A percentile compares a stretch with the other conserved stretches of the same genome.
Evolutionary conservation across 2,113 vertebrate species (phyloP).

Genomic region (Scopus umbretta): DNA sequence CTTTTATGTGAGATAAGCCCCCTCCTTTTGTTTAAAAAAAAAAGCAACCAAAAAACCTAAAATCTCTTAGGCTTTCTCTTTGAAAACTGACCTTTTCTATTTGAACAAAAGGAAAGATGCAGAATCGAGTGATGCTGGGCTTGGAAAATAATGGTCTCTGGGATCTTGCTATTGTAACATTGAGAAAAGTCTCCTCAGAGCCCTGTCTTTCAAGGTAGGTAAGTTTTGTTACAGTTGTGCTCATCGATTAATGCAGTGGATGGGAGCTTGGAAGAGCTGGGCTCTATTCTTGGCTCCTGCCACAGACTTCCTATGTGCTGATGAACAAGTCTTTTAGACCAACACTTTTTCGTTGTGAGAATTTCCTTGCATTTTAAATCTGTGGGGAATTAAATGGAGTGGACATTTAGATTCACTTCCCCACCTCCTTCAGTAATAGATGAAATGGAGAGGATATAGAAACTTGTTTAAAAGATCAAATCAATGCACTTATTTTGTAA

Average conservation of each 20-base stretch:
- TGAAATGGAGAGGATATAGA: neutral
- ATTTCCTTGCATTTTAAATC: constrained; percentile 47
- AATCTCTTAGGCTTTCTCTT: neutral
- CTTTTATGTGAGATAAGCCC: neutral
- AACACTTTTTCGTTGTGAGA: neutral
- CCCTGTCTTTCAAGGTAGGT: neutral
- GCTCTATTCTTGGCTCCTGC: constrained; percentile 23
- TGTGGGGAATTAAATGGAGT: neutral
- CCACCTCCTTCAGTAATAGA: neutral
- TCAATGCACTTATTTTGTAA: constrained; percentile 44
- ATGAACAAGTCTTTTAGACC: neutral
- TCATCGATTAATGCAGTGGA: neutral
- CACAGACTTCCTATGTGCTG: constrained; percentile 33
- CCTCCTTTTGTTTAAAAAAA: neutral
- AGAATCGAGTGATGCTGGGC: neutral
- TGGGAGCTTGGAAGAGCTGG: neutral
- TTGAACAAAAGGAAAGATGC: neutral
- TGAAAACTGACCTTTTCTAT: neutral
- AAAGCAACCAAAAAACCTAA: too few species aligned
- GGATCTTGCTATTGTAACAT: neutral
- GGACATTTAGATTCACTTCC: neutral
- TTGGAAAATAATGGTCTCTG: neutral
- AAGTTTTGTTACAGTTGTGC: neutral
- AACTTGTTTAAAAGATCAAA: constrained; percentile 30
- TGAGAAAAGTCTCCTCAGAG: neutral